Evolutionary conservation across 2,113 vertebrate species (phyloP), one percentile per base, ranked within the genome.

Genomic region (Motacilla tschutschensis): DNA sequence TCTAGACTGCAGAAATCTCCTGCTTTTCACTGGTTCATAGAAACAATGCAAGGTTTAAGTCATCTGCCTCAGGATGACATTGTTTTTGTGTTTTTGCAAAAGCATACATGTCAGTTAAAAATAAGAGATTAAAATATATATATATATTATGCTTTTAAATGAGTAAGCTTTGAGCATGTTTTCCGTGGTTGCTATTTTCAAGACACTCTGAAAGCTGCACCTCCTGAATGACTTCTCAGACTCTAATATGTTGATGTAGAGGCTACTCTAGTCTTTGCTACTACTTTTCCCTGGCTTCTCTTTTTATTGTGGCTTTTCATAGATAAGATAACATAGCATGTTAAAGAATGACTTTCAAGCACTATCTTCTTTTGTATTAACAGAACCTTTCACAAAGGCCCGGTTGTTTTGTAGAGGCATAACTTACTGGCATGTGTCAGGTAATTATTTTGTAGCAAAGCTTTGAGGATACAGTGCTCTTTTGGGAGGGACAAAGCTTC

Each of bases 1-100:
- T 46, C 29, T 57, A 24, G 29, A 8, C 33, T 44, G 17, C 4
- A 14, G 57, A 66, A 78, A 24, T 50, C 0, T 0, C 1, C 0
- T 46, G 17, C 9, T 65, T n/a, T 71, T 63, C 69, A 31, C 28
- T 31, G 15, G 19, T 15, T 69, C 19, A 2, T 54, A n/a, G 50
- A 88, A 67, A 55, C 31, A 75, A 36, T 63, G 7, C 16, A 26
- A 79, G 13, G 2, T 73, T 88, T 70, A 50, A 51, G 10, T 74
- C 3, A 1, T 17, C 28, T 73, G 26, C 26, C 26, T 66, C 47
- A 60, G 33, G n/a, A 72, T 44, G 14, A 21, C 33, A 14, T 71
- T 74, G 33, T 35, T 83, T 35, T 78, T 79, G 36, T 74, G 33
- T 35, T 83, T 35, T 78, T 79, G 36, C 33, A 79, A 60, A 83